Conservation (phyloP, 2,113 vertebrate genomes). For the Castor canadensis region DNA sequence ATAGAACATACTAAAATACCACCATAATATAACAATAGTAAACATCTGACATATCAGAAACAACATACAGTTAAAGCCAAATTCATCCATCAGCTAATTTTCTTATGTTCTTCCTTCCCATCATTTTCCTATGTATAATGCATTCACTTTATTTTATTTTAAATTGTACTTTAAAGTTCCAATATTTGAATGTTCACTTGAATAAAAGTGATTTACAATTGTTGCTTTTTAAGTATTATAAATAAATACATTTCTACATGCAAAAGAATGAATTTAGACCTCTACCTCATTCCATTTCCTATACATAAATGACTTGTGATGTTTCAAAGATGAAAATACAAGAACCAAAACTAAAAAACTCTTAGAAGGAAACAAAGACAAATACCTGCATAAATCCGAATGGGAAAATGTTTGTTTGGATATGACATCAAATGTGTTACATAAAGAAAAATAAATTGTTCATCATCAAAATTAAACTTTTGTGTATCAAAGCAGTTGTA, state of each 20-base stretch:
- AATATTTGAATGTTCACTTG: conserved; percentile 16
- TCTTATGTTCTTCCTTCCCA: not conserved
- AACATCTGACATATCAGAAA: not conserved
- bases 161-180: not conserved
- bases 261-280: not conserved
- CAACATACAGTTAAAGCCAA: not conserved
- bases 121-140: not conserved
- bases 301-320: not conserved
- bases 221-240: conserved; percentile 33
- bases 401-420: not conserved
- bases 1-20: not conserved
- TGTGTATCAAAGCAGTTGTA: not conserved
- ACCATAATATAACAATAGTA: not conserved
- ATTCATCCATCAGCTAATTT: not conserved
- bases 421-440: not conserved
- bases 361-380: not conserved
- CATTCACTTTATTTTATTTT: conserved; percentile 26
- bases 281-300: not conserved
- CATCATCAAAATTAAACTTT: not conserved
- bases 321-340: not conserved
- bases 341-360: not conserved
- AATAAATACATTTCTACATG: conserved; percentile 11
- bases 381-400: not conserved
- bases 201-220: not conserved
- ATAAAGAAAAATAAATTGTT: not conserved